phyloP scores from a whole-genome alignment of 2,113 vertebrate species.

The Oryzias celebensis region DNA sequence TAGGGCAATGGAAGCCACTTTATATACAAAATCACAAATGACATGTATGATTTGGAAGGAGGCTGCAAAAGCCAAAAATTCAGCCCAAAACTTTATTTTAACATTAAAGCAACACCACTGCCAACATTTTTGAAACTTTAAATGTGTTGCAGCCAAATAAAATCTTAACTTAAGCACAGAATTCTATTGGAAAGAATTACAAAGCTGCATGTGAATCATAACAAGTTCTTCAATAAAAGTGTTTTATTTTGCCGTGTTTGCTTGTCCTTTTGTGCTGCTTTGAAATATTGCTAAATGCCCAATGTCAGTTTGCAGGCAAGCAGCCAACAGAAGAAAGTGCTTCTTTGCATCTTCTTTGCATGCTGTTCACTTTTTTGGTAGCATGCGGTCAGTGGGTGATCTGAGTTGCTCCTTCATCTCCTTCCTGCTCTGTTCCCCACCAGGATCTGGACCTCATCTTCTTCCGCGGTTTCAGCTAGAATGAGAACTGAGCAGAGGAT shows the following conservation, averaged over 20 bases:
- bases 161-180: too few relatives aligned
- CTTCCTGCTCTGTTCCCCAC: constrained; percentile 64
- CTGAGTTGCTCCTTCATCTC: constrained; percentile 43
- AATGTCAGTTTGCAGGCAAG: not conserved
- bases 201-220: not conserved
- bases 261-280: constrained; percentile 18
- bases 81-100: too few relatives aligned
- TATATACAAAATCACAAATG: too few relatives aligned
- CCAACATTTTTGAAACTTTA: too few relatives aligned
- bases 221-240: not conserved
- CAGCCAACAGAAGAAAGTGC: not conserved
- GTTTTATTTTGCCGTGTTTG: constrained; percentile 40
- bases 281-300: constrained; percentile 22
- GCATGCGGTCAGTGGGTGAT: constrained; percentile 39
- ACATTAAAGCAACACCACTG: too few relatives aligned
- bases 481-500: constrained; percentile 55
- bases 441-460: constrained; percentile 78
- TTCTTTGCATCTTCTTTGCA: constrained; percentile 32
- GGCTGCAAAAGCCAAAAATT: too few relatives aligned
- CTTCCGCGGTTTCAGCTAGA: constrained; percentile 82
- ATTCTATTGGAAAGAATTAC: too few relatives aligned
- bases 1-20: not conserved
- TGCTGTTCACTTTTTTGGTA: constrained; percentile 27
- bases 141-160: too few relatives aligned
- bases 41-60: too few relatives aligned